These are phyloP conservation scores for Bombus sibiricus DNA, from an alignment of 1,140 invertebrate genomes.

Conservation along the genomic window DNA sequence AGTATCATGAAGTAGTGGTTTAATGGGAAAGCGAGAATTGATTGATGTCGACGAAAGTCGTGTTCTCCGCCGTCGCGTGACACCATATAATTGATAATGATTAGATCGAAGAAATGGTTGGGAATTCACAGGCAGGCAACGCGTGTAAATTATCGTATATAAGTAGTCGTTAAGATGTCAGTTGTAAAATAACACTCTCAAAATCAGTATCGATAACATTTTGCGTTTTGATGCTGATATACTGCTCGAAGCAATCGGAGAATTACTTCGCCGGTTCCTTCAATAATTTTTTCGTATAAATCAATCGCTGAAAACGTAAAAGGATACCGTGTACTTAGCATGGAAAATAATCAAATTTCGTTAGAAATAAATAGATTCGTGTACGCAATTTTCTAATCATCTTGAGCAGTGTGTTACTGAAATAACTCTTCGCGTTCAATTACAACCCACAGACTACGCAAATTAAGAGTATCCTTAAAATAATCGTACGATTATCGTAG, in stretches of 20 bases:
- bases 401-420: background rate
- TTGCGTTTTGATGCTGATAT: background rate
- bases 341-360: background rate
- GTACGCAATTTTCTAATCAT: background rate
- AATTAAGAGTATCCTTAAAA: background rate
- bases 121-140: background rate
- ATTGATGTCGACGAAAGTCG: conserved; percentile 1
- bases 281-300: background rate
- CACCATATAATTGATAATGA: conserved; percentile 26
- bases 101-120: background rate
- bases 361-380: background rate
- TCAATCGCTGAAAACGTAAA: background rate
- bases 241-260: background rate
- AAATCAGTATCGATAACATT: conserved; percentile 6
- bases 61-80: background rate
- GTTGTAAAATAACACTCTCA: background rate
- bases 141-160: conserved; percentile 6
- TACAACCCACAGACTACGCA: background rate
- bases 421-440: background rate
- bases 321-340: background rate
- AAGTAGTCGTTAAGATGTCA: conserved; percentile 13
- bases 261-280: background rate
- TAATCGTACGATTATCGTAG: background rate
- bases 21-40: background rate
- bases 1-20: background rate